Evolutionary conservation across 2,113 vertebrate genomes (phyloP).

Genomic region (Odobenus rosmarus): DNA sequence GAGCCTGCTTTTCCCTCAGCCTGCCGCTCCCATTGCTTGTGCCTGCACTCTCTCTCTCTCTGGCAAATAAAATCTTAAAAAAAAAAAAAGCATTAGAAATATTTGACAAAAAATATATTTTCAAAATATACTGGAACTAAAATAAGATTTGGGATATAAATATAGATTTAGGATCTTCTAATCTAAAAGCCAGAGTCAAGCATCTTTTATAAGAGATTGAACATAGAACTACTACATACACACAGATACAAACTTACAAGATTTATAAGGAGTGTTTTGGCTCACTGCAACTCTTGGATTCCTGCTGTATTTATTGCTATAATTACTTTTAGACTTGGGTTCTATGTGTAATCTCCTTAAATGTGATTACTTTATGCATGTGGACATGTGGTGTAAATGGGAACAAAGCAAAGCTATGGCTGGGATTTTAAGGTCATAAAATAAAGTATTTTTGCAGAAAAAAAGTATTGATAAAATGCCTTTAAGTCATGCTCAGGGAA

Average conservation of each 20-base stretch:
- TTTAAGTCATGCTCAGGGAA: background rate
- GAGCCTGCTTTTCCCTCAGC: too few relatives aligned
- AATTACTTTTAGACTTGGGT: background rate
- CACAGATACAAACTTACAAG: background rate
- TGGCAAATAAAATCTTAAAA: too few relatives aligned
- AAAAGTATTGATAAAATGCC: background rate
- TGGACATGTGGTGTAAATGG: background rate
- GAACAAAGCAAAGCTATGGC: background rate
- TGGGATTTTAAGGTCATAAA: slow-evolving; percentile 44
- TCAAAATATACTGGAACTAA: background rate
- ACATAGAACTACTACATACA: background rate
- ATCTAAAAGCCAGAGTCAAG: background rate
- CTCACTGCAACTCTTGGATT: background rate
- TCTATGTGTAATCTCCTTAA: slow-evolving; percentile 29
- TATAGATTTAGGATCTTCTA: background rate
- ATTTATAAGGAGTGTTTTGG: background rate
- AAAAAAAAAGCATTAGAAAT: background rate
- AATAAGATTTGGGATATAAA: background rate
- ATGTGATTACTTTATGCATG: background rate
- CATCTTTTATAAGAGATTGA: background rate
- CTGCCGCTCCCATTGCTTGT: too few relatives aligned
- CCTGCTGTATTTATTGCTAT: background rate
- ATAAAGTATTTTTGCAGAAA: background rate
- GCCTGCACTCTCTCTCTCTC: too few relatives aligned
- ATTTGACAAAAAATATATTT: background rate